Evolutionary conservation across 2,797 vertebrate genomes (phyloP), one percentile per base, ranked within the genome.

Genomic region (Steatocranus sp.): DNA sequence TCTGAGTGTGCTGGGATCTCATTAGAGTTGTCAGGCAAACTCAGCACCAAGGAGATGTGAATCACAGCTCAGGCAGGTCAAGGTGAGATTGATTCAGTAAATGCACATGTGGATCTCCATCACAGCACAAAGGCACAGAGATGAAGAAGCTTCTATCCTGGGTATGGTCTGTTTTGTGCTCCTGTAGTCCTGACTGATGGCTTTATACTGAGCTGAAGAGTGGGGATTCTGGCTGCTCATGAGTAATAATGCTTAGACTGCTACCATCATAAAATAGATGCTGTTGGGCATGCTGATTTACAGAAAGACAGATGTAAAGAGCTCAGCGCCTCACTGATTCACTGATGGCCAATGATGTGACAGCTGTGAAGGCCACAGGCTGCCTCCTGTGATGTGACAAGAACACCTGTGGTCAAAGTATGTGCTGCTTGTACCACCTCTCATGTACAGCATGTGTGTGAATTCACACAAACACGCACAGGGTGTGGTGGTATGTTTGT

Each of bases 51-150:
- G 56, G 50, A 85, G 79, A 86, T 23, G 76, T 77, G 81, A 84
- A 53, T 79, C 83, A 56, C 46, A 5, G 75, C 58, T 79, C 81
- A 38, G 86, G 27, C 80, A 82, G 85, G 82, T 89, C 76, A 76
- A 83, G 86, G 81, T 53, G 77, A 83, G 66, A 78, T 14, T n/a
- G 83, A 86, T 79, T 80, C 53, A 20, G 51, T 53, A 5, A 11
- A 56, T 25, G 56, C 79, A 50, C 23, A 38, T 12, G 76, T 68
- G 78, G 20, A 74, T 76, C 81, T 80, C 53, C 61, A 53, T 86
- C 79, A 38, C 79, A 53, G 70, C 4, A 20, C 5, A 41, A 70
- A 53, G 43, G 25, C 10, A 10, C 66, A n/a, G 49, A 36, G 17
- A 81, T 51, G 11, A 68, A 51, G 38, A 30, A 17, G 30, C 30